Evolutionary conservation across 2,113 vertebrate genomes (phyloP).

Genomic region (Sinocyclocheilus grahami): DNA sequence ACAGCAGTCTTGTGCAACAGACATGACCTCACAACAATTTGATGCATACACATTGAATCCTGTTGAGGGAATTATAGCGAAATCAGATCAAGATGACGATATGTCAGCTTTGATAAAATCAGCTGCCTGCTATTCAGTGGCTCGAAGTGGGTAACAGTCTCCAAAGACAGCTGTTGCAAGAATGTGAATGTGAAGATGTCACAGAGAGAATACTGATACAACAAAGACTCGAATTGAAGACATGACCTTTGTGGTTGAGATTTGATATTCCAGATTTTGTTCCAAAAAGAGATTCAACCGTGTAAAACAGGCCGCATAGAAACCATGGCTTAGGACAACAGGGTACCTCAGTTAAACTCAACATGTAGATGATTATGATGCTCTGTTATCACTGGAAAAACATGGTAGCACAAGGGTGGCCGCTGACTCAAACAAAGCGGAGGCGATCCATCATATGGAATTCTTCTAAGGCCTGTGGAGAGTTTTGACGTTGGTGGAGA

Average conservation of each 20-base stretch:
- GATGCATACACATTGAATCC: conserved; percentile 15
- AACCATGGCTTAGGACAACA: not conserved
- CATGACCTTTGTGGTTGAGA: not conserved
- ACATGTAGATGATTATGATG: conserved; percentile 3
- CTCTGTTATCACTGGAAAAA: conserved; percentile 38
- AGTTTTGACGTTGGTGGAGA: conserved; percentile 44
- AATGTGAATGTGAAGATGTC: not conserved
- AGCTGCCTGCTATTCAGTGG: not conserved
- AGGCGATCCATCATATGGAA: conserved; percentile 55
- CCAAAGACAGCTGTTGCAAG: not conserved
- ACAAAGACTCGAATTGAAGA: not conserved
- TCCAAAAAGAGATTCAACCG: not conserved
- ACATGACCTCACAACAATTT: not conserved
- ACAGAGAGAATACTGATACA: not conserved
- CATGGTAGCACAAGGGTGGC: conserved; percentile 15
- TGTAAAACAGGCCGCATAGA: not conserved
- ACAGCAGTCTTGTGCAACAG: not conserved
- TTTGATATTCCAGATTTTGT: not conserved
- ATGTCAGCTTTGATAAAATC: conserved; percentile 41
- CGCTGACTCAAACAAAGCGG: conserved; percentile 3
- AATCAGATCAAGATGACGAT: conserved; percentile 33
- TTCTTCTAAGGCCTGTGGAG: conserved; percentile 45
- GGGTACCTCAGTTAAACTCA: not conserved
- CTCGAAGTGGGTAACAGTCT: not conserved
- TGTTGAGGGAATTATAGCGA: not conserved